These are phyloP conservation scores for Perizoma affinitatum DNA, from an alignment of 2,888 invertebrate species.

Conservation along the genomic window DNA sequence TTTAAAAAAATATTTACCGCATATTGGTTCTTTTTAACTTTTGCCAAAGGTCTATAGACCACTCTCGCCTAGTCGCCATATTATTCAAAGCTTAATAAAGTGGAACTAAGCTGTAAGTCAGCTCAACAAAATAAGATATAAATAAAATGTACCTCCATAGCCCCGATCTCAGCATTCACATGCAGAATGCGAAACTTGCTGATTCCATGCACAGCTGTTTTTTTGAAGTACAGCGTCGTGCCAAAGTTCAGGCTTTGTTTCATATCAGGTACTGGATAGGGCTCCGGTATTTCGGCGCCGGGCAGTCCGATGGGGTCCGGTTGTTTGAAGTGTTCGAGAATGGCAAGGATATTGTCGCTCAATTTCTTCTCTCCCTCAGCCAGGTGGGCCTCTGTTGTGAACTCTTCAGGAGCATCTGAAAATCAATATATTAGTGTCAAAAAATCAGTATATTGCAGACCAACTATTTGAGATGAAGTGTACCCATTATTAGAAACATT, in stretches of 20 bases:
- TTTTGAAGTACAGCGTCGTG: conserved; percentile 86
- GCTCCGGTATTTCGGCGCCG: conserved; percentile 91
- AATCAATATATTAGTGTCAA: background rate
- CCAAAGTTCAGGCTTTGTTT: conserved; percentile 88
- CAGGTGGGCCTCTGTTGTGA: conserved; percentile 41
- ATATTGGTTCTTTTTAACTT: no score
- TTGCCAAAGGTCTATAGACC: no score
- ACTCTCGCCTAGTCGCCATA: no score
- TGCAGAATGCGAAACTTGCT: conserved; percentile 90
- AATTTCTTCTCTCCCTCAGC: conserved; percentile 86
- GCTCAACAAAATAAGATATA: no score
- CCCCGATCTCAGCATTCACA: conserved; percentile 88
- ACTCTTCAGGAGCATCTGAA: conserved; percentile 41
- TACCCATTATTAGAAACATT: no score
- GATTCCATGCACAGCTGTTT: conserved; percentile 89
- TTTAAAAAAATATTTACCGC: no score
- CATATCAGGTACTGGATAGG: conserved; percentile 90
- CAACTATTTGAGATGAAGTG: no score
- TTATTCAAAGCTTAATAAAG: no score
- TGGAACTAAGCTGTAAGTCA: no score
- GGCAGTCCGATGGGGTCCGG: conserved; percentile 92
- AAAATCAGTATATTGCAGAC: no score
- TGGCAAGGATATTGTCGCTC: conserved; percentile 87
- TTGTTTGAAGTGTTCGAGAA: conserved; percentile 92
- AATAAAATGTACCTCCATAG: conserved; percentile 86